Evolutionary conservation across 2,113 vertebrate genomes (phyloP), one percentile per base, ranked within the genome.

Genomic region (Sinocyclocheilus maitianheensis): DNA sequence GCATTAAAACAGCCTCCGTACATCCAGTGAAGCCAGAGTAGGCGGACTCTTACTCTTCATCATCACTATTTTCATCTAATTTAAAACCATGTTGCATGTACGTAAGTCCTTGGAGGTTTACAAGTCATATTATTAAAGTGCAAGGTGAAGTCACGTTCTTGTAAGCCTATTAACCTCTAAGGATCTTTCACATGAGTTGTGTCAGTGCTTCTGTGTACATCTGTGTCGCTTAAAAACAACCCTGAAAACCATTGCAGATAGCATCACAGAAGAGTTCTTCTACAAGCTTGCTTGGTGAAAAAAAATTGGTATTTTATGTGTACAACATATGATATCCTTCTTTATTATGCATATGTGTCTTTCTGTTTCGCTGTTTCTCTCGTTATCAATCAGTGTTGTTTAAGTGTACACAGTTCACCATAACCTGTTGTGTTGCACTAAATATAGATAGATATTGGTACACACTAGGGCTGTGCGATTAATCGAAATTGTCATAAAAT

Each of bases 1-100:
- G 84, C 62, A 37, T 90, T 85, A 63, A 81, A 88, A 85, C 10
- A 77, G 81, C 90, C 90, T 90, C 84, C 84, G 79, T 83, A 88
- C 82, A 77, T 82, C 26, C 58, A 82, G 37, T 24, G 46, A 60
- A 81, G 53, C 37, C 71, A 34, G 46, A 63, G 62, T 53, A 72
- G 85, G 77, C 2, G 10, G 14, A 51, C 43, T 53, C 12, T 18
- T 40, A 67, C 30, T 72, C 6, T 55, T 46, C 63, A 24, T 87
- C 67, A 67, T 62, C 37, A 71, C 34, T 22, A 81, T 37, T 14
- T 1, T 22, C 58, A 60, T 40, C 13, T 67, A 48, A 24, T 84
- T 24, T 65, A 22, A 51, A 69, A 82, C 43, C 16, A 67, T 81
- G 40, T 65, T 53, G 22, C 65, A 55, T 60, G 8, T 40, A 55